A percentile compares a stretch with the other conserved stretches of the same genome.
phyloP scores from a whole-genome alignment of 2,113 vertebrate genomes.

The Anser brachyrhynchus region DNA sequence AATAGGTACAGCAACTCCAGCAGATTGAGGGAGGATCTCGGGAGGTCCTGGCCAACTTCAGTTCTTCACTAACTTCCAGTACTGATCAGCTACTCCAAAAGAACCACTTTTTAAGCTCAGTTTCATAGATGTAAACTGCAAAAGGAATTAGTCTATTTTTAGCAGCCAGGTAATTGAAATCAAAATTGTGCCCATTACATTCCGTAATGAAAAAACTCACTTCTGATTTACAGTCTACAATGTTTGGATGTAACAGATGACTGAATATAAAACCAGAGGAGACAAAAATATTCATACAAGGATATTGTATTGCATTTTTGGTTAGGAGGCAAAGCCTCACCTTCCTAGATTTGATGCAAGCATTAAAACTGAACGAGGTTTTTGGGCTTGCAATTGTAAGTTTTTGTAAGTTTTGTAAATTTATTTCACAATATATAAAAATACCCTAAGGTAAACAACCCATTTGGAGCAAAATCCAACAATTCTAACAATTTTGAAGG shows the following conservation, averaged over 20 bases:
- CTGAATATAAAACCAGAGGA: not conserved
- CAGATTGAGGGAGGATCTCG: not conserved
- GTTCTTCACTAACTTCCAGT: not conserved
- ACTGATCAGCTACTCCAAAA: not conserved
- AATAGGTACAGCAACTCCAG: too few relatives aligned
- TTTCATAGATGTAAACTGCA: not conserved
- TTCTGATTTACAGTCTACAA: not conserved
- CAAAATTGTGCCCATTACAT: not conserved
- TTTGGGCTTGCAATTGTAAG: not conserved
- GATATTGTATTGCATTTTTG: not conserved
- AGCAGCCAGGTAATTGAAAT: not conserved
- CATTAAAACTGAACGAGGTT: not conserved
- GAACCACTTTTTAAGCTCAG: not conserved
- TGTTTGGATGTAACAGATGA: not conserved
- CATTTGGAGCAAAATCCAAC: not conserved
- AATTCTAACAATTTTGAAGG: not conserved
- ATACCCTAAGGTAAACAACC: not conserved
- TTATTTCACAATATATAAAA: not conserved
- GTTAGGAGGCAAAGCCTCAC: not conserved
- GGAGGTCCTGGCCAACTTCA: not conserved
- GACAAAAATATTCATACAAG: not conserved
- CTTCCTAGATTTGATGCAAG: not conserved
- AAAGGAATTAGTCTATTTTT: not conserved
- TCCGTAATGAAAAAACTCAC: not conserved
- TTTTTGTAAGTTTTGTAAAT: not conserved